These are phyloP conservation scores for Myotis pilosus DNA, from an alignment of 2,797 vertebrate genomes.

Conservation along the genomic window DNA sequence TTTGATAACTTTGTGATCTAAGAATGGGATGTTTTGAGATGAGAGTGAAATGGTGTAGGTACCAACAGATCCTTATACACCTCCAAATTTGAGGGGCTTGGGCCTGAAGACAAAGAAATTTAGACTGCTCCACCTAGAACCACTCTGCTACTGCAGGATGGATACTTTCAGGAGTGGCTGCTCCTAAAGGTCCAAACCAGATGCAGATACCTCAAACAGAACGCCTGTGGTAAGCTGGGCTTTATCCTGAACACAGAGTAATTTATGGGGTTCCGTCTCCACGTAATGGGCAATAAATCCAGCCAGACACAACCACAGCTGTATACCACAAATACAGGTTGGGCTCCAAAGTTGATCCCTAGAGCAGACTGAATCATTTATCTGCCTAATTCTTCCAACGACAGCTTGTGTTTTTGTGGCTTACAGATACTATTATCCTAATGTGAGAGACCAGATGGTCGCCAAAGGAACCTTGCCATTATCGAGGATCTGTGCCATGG, in stretches of 20 bases:
- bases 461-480: constrained; percentile 92
- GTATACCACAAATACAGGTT: not conserved
- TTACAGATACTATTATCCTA: constrained; percentile 97
- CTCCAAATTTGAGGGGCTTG: not conserved
- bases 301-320: not conserved
- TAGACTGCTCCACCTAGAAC: not conserved
- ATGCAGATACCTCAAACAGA: not conserved
- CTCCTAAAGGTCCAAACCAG: not conserved
- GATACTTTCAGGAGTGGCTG: not conserved
- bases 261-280: not conserved
- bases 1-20: constrained; percentile 4
- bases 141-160: not conserved
- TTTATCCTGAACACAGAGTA: constrained; percentile 34
- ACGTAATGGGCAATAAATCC: not conserved
- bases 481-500: constrained; percentile 95
- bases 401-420: constrained; percentile 44
- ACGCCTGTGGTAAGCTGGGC: not conserved
- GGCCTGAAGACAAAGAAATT: not conserved
- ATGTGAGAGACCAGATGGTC: constrained; percentile 95
- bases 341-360: not conserved
- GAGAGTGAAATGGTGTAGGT: not conserved
- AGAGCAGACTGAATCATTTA: not conserved
- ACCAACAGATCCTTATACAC: not conserved
- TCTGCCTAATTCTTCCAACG: constrained; percentile 1
- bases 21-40: not conserved